Conservation (phyloP, 2,797 vertebrate species). For the Acanthiza pusilla region DNA sequence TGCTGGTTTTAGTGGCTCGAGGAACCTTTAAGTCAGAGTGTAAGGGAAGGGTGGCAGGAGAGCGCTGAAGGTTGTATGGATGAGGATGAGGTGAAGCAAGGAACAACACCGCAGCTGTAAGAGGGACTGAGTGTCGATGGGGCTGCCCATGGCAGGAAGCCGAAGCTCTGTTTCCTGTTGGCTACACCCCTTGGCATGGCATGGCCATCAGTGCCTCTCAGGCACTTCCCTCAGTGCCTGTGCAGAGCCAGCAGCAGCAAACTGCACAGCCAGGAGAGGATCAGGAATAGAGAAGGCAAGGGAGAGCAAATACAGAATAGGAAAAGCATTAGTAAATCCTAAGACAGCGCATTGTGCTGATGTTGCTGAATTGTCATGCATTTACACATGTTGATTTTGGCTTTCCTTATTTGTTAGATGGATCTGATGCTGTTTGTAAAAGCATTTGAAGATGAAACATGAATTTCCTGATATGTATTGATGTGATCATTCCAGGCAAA, state of each 20-base stretch:
- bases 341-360: neutral
- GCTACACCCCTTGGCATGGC: neutral
- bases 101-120: neutral
- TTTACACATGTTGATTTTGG: neutral
- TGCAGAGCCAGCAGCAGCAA: fast-evolving
- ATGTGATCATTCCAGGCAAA: neutral
- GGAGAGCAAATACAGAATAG: neutral
- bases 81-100: neutral
- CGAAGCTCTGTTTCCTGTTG: fast-evolving
- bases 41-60: neutral
- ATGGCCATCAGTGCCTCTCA: too few relatives aligned
- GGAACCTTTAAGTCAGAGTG: neutral
- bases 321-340: neutral
- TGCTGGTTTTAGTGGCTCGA: neutral
- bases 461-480: neutral
- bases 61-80: fast-evolving
- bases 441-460: neutral
- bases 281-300: neutral
- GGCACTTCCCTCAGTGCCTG: fast-evolving
- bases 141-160: fast-evolving
- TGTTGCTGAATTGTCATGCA: neutral
- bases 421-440: neutral
- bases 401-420: neutral
- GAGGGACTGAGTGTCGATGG: fast-evolving
- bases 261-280: neutral